phyloP scores from a whole-genome alignment of 2,888 invertebrate genomes.

The Volucella inanis region DNA sequence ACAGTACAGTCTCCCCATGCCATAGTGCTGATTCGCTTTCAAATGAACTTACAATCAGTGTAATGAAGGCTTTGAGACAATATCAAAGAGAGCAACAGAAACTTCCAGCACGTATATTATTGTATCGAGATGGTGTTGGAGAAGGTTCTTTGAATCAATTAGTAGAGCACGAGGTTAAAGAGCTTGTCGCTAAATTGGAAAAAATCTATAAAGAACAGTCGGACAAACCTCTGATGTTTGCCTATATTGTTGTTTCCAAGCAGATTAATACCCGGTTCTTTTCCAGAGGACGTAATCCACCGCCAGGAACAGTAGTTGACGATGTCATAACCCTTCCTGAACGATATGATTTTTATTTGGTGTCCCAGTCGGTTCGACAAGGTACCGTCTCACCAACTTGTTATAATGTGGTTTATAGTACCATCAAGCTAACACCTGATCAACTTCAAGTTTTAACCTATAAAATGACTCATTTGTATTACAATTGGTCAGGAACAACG shows the following conservation, averaged over 20 bases:
- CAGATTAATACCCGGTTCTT: constrained; percentile 92
- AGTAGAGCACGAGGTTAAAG: constrained; percentile 88
- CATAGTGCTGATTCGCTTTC: constrained; percentile 89
- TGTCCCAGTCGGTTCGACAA: constrained; percentile 93
- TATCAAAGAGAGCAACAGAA: constrained; percentile 79
- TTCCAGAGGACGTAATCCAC: constrained; percentile 86
- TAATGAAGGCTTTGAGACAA: constrained; percentile 83
- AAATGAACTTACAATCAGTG: constrained; percentile 87
- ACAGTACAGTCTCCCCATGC: constrained; percentile 89
- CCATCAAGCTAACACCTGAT: constrained; percentile 87
- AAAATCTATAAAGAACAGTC: constrained; percentile 84
- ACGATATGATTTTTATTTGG: constrained; percentile 94
- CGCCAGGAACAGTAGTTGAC: constrained; percentile 94
- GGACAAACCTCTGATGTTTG: constrained; percentile 84
- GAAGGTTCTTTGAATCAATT: constrained; percentile 94
- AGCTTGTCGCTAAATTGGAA: constrained; percentile 85
- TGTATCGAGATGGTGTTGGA: constrained; percentile 96
- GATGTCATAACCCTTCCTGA: constrained; percentile 92
- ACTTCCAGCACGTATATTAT: constrained; percentile 89
- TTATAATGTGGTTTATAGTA: constrained; percentile 93
- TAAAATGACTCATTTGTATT: constrained; percentile 95
- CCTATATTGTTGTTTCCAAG: constrained; percentile 94
- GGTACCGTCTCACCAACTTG: constrained; percentile 96
- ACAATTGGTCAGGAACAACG: constrained; percentile 93
- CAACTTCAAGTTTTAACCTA: constrained; percentile 92